Percentiles rank a stretch among this genome's conserved stretches.
phyloP scores from a whole-genome alignment of 2,888 invertebrate species.

The Bombyx huttoni region DNA sequence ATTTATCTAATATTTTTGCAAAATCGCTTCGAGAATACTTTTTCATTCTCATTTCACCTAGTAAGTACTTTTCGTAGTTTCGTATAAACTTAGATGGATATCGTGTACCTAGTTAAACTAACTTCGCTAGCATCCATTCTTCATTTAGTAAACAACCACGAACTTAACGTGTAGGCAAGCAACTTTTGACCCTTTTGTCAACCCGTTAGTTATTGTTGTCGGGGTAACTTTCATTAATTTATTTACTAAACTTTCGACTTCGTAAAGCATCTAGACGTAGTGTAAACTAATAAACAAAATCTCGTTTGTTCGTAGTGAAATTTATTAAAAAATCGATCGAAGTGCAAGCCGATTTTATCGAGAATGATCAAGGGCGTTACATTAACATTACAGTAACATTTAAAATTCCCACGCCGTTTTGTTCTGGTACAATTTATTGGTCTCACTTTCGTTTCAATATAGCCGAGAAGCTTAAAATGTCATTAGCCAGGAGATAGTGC shows the following conservation, averaged over 20 bases:
- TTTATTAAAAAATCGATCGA: too few relatives aligned
- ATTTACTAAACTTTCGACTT: constrained; percentile 3
- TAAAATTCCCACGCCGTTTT: constrained; percentile 26
- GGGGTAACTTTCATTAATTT: constrained; percentile 2
- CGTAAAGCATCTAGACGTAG: neutral
- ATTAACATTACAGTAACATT: constrained; percentile 18
- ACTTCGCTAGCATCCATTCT: neutral
- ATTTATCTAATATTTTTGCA: too few relatives aligned
- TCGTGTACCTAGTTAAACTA: neutral
- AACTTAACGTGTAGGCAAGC: neutral
- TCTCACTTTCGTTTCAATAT: constrained; percentile 57
- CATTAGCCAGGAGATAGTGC: too few relatives aligned
- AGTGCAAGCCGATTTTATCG: too few relatives aligned
- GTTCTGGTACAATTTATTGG: constrained; percentile 41
- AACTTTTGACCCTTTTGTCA: neutral
- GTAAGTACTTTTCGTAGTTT: neutral
- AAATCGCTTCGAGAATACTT: too few relatives aligned
- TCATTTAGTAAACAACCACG: neutral
- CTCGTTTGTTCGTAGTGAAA: neutral
- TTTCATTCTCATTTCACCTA: too few relatives aligned
- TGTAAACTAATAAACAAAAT: neutral
- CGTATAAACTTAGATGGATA: neutral
- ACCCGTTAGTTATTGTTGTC: neutral
- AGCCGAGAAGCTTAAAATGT: too few relatives aligned
- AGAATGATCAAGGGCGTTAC: constrained; percentile 23